Conservation (phyloP, 2,113 vertebrate species). For the Anthoscopus minutus region DNA sequence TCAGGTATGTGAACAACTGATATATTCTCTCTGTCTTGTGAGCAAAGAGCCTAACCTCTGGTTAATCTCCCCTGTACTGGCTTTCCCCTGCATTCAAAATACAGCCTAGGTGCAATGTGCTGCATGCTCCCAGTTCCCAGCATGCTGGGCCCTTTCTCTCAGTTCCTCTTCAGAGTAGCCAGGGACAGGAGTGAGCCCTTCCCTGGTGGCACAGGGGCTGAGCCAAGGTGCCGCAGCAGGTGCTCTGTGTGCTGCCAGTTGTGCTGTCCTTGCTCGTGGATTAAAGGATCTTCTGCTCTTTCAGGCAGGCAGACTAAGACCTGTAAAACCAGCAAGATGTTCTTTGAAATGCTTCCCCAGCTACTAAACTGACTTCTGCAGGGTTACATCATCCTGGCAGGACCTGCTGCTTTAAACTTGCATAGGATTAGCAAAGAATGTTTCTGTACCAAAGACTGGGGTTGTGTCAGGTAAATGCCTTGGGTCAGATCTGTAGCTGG, state of each 20-base stretch:
- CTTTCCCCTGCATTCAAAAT: background rate
- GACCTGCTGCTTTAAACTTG: background rate
- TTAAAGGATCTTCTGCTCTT: background rate
- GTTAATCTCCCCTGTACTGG: background rate
- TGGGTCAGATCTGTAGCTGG: background rate
- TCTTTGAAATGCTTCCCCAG: background rate
- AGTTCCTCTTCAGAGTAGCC: background rate
- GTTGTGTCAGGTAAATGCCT: background rate
- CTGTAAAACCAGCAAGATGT: background rate
- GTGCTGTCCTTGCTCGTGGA: background rate
- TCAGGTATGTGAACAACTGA: constrained; percentile 76
- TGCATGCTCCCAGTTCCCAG: background rate
- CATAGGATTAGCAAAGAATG: background rate
- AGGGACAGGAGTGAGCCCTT: background rate
- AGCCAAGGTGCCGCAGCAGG: background rate
- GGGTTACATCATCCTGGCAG: background rate
- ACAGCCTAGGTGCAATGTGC: background rate
- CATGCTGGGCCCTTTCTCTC: background rate
- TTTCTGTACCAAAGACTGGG: background rate
- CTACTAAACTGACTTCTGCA: background rate
- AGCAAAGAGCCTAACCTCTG: background rate
- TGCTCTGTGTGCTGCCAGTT: background rate
- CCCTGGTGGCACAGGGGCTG: background rate
- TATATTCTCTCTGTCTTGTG: constrained; percentile 27
- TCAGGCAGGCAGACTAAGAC: background rate